Evolutionary conservation across 2,113 vertebrate species (phyloP).

Genomic region (Tragelaphus buxtoni): DNA sequence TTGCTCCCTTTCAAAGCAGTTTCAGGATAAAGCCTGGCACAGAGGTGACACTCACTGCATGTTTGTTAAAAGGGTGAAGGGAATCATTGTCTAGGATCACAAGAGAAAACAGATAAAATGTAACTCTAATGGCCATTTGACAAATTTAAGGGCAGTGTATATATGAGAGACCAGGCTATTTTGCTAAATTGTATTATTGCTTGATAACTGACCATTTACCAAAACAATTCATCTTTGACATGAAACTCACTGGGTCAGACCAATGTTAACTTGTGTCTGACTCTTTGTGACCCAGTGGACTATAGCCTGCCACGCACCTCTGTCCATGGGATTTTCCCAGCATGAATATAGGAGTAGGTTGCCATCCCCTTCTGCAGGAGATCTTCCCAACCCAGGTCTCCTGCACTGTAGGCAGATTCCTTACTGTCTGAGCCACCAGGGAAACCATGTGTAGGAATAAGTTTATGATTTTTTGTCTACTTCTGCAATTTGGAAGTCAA

Average conservation of each 20-base stretch:
- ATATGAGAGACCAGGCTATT: not conserved
- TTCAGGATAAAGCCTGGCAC: not conserved
- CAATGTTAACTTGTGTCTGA: not conserved
- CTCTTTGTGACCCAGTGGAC: not conserved
- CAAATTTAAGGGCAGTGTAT: not conserved
- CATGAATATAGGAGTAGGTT: not conserved
- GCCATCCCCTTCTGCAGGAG: not conserved
- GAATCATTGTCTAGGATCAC: not conserved
- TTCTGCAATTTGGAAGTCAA: not conserved
- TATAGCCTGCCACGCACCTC: not conserved
- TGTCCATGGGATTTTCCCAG: not conserved
- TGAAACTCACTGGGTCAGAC: not conserved
- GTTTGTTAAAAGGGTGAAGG: not conserved
- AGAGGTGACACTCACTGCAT: not conserved
- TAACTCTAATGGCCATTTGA: not conserved
- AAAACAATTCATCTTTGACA: not conserved
- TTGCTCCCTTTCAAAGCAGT: not conserved
- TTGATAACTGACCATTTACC: not conserved
- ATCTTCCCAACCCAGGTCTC: not conserved
- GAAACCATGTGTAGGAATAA: not conserved
- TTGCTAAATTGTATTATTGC: not conserved
- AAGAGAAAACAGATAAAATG: not conserved
- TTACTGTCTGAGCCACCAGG: not conserved
- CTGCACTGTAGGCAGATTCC: not conserved
- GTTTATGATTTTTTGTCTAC: not conserved